Conservation (phyloP, 1,140 invertebrate genomes). For the Anoplophora glabripennis region DNA sequence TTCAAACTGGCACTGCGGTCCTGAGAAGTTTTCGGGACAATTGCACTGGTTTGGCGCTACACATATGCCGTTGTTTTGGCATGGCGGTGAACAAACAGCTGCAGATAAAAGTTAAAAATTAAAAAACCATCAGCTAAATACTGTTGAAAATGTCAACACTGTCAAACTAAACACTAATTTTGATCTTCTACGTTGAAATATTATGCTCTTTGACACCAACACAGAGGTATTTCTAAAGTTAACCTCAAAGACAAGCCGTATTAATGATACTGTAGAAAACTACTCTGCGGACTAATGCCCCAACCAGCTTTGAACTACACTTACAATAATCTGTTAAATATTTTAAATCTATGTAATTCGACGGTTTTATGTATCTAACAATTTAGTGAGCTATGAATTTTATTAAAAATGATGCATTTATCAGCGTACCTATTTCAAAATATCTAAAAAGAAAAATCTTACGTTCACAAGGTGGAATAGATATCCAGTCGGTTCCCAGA, state of each 20-base stretch:
- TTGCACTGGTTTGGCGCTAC: conserved; percentile 65
- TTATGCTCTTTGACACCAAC: background rate
- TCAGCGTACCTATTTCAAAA: background rate
- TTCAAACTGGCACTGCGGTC: conserved; percentile 72
- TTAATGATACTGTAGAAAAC: too few species aligned
- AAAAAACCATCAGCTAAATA: conserved; percentile 3
- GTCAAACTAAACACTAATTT: conserved; percentile 7
- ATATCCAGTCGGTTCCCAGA: conserved; percentile 49
- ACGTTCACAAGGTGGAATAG: conserved; percentile 63
- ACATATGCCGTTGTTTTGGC: conserved; percentile 78
- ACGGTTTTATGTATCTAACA: too few species aligned
- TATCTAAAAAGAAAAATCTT: conserved; percentile 33
- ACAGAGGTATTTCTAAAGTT: background rate
- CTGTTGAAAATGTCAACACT: conserved; percentile 8
- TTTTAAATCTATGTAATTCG: too few species aligned
- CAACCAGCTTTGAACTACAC: too few species aligned
- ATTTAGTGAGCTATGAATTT: too few species aligned
- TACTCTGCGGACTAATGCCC: too few species aligned
- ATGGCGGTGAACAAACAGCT: conserved; percentile 72
- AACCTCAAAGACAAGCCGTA: too few species aligned
- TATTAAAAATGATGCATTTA: too few species aligned
- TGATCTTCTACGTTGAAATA: background rate
- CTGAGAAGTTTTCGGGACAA: conserved; percentile 69
- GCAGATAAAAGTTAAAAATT: conserved; percentile 33
- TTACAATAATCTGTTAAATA: too few species aligned